Percentiles rank a stretch among this genome's conserved stretches.
Evolutionary conservation across 30 jellyfish, hydroid and myxozoan species (phyloP).

Genomic region (Euphysa ruthae): DNA sequence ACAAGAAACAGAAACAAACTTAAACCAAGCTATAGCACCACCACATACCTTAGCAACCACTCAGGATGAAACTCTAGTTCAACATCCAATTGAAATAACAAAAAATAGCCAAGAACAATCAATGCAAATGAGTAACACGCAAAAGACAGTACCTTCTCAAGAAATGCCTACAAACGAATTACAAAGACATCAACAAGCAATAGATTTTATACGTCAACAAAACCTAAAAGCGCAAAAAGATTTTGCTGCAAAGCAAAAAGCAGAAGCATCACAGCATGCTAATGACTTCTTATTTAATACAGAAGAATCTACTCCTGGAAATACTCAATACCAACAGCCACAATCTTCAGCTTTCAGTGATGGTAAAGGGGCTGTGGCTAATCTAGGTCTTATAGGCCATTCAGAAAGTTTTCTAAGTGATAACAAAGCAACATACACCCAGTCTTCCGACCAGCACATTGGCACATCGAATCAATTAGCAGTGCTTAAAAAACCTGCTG

Average conservation of each 20-base stretch:
- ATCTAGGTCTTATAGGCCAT: not conserved
- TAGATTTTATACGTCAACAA: not conserved
- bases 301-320: not conserved
- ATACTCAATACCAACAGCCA: not conserved
- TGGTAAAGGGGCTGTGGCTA: not conserved
- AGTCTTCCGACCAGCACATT: no score
- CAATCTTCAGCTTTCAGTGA: not conserved
- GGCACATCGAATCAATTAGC: not conserved
- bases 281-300: not conserved
- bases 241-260: not conserved
- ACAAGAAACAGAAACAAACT: no score
- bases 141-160: no score
- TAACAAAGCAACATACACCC: not conserved
- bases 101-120: not conserved
- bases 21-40: no score
- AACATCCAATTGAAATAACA: not conserved
- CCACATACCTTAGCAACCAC: not conserved
- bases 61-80: not conserved
- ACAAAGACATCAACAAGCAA: not conserved
- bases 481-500: not conserved
- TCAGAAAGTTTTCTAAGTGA: not conserved
- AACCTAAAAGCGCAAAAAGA: not conserved
- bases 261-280: no score
- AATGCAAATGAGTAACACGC: not conserved
- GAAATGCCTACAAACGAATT: not conserved